phyloP scores from a whole-genome alignment of 2,113 vertebrate species.

The Psilopogon haemacephalus region DNA sequence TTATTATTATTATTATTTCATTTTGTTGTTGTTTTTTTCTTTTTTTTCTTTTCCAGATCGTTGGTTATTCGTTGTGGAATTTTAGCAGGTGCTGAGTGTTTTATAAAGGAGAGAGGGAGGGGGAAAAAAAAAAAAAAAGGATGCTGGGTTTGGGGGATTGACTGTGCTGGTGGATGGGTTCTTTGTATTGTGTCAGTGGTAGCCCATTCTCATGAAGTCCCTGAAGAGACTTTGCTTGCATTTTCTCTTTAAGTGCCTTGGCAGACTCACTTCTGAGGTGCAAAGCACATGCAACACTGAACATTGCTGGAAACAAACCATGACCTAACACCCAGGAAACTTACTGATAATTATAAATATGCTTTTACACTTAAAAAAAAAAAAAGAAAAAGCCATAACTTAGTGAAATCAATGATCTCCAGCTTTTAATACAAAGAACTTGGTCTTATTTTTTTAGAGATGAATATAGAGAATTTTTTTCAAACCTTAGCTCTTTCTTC shows the following conservation, averaged over 20 bases:
- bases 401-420: conserved; percentile 74
- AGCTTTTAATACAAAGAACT: conserved; percentile 74
- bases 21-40: not conserved
- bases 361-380: conserved; percentile 54
- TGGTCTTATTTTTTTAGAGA: conserved; percentile 73
- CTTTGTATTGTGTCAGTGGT: conserved; percentile 68
- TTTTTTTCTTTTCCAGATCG: not conserved
- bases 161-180: conserved; percentile 68
- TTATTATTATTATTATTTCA: too few relatives aligned
- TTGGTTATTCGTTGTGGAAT: conserved; percentile 50
- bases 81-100: conserved; percentile 65
- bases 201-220: conserved; percentile 71
- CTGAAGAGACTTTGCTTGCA: conserved; percentile 63
- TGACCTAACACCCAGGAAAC: conserved; percentile 70
- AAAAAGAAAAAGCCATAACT: conserved; percentile 78
- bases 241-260: conserved; percentile 83
- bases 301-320: conserved; percentile 71
- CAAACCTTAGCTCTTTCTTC: conserved; percentile 56
- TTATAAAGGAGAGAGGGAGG: too few relatives aligned
- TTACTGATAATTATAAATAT: conserved; percentile 68
- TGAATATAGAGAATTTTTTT: conserved; percentile 62
- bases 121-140: conserved; percentile 48
- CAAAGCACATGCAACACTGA: conserved; percentile 75
- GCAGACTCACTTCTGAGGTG: conserved; percentile 77
- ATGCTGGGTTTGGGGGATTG: conserved; percentile 49